Evolutionary conservation across 2,888 invertebrate genomes (phyloP).

Genomic region (Nephrotoma flavescens): DNA sequence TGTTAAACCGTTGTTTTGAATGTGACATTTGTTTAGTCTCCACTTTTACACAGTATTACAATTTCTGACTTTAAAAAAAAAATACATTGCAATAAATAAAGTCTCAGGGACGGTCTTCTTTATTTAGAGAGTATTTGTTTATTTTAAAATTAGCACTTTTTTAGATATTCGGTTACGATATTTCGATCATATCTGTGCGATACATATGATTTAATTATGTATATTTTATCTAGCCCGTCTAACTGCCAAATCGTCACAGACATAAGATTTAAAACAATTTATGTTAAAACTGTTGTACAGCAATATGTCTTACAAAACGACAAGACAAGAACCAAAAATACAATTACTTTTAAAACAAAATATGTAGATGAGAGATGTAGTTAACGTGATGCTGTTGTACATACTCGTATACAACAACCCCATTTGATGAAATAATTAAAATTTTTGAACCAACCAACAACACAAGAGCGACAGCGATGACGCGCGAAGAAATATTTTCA

Average conservation of each 20-base stretch:
- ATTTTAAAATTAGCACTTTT: too few relatives aligned
- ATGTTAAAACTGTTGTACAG: not conserved
- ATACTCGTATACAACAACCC: not conserved
- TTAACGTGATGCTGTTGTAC: not conserved
- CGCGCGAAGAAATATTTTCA: not conserved
- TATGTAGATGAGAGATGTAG: not conserved
- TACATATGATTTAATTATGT: too few relatives aligned
- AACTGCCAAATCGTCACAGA: not conserved
- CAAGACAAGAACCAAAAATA: not conserved
- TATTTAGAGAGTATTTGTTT: too few relatives aligned
- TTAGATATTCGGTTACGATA: too few relatives aligned
- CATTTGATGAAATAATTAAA: not conserved
- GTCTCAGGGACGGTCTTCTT: too few relatives aligned
- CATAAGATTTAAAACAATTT: not conserved
- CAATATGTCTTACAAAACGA: not conserved
- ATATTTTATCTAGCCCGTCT: not conserved
- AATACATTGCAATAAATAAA: too few relatives aligned
- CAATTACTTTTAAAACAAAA: not conserved
- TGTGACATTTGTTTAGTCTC: too few relatives aligned
- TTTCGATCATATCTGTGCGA: too few relatives aligned
- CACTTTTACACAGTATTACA: too few relatives aligned
- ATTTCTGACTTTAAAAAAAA: too few relatives aligned
- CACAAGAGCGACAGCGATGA: not conserved
- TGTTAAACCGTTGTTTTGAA: too few relatives aligned
- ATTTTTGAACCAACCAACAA: not conserved